These are phyloP conservation scores for Nymphalis urticae DNA, from an alignment of 2,888 invertebrate genomes.

Conservation along the genomic window DNA sequence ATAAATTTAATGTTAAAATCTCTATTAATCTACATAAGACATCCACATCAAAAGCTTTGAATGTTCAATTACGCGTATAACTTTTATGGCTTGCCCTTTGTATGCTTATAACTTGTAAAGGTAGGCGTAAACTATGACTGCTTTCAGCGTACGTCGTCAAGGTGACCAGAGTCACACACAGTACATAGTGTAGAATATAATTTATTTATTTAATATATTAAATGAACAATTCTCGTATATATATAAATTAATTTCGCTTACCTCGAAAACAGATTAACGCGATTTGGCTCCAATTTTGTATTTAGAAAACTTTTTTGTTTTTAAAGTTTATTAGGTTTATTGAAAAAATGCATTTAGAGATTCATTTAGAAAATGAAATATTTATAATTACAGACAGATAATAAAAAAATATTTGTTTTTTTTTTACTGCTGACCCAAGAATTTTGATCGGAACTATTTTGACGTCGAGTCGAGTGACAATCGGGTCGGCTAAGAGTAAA, in stretches of 20 bases:
- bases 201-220: background rate
- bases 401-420: background rate
- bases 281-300: too few relatives aligned
- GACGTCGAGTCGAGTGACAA: background rate
- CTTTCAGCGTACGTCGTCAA: conserved; percentile 26
- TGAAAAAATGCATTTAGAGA: too few relatives aligned
- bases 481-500: conserved; percentile 4
- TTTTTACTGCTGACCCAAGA: background rate
- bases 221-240: background rate
- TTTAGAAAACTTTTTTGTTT: too few relatives aligned
- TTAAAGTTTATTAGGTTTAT: too few relatives aligned
- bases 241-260: background rate
- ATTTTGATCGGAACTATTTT: background rate
- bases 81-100: conserved; percentile 25
- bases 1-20: background rate
- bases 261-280: too few relatives aligned
- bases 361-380: too few relatives aligned
- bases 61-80: conserved; percentile 25
- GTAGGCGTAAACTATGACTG: conserved; percentile 20
- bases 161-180: conserved; percentile 18
- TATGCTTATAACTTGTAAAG: conserved; percentile 16
- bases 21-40: conserved; percentile 12
- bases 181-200: conserved; percentile 16
- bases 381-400: too few relatives aligned
- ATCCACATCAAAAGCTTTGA: conserved; percentile 21